Base-by-base conservation (phyloP, 2,797 vertebrate genomes). In the Microctenopoma lineatum region DNA sequence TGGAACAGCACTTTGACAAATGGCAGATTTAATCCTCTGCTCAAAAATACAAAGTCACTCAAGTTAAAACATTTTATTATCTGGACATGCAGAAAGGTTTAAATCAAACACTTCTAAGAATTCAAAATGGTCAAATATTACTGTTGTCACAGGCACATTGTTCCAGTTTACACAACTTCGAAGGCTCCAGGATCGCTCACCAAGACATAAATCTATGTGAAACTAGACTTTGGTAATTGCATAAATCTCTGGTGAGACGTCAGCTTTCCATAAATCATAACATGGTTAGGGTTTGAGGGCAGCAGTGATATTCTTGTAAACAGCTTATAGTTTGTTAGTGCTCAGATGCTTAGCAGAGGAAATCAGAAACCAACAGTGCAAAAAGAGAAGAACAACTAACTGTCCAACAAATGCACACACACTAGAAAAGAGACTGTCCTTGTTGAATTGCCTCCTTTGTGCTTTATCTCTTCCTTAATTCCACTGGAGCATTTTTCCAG, bases 221-320 rank as follows among this genome's bases (percentile, higher is more conserved):
- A 87, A 84, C 79, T 78, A 71, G 78, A 78, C 82, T 84, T 85
- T 77, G 75, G 81, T 86, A 76, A 86, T 72, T 80, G 77, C 63
- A 71, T 66, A 69, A 89, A 84, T 86, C 84, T 73, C 68, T 84
- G 79, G 79, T 77, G 73, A 66, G 77, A 73, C 84, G 83, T 56
- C 81, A 83, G 75, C 66, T 78, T 68, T 83, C 75, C 65, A 87
- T 87, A 82, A 88, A 90, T 90, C 85, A 88, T 69, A 81, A 78
- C 70, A 81, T 71, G 84, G 69, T 18, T 78, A 74, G 77, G 78
- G 79, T 86, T 84, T 88, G 81, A 78, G 77, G 81, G 83, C 59
- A n/a, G 63, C 47, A 66, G 78, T 63, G 74, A 86, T 84, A 79
- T 80, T 83, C 66, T 61, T 85, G 67, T 84, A 82, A 88, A 83